Percentiles rank a stretch among this genome's conserved stretches.
These are phyloP conservation scores for Sylvia atricapilla DNA, from an alignment of 2,113 vertebrate species.

Conservation along the genomic window DNA sequence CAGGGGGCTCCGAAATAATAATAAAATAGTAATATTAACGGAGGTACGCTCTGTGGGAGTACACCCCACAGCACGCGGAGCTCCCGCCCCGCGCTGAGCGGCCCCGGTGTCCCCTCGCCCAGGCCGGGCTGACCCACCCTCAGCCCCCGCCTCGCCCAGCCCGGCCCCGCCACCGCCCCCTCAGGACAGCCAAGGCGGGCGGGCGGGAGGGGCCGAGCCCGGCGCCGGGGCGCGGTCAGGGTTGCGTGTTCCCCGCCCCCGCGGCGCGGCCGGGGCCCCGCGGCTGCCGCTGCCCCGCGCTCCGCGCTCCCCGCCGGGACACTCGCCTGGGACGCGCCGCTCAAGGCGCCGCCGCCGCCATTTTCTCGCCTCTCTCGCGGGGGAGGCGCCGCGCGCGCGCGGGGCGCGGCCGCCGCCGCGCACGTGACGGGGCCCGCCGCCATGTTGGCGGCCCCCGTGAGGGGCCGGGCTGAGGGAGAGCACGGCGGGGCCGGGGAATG, in stretches of 20 bases:
- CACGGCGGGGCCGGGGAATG: accelerated
- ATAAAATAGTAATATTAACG: not conserved
- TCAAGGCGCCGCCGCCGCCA: conserved; percentile 70
- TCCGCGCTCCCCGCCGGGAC: not conserved
- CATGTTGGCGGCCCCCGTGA: not conserved
- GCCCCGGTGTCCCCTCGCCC: not conserved
- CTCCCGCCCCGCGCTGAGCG: not conserved
- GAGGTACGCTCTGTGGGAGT: not conserved
- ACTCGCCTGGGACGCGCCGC: not conserved
- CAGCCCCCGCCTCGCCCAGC: not conserved
- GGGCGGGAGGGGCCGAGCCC: not conserved
- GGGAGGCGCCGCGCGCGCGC: conserved; percentile 69
- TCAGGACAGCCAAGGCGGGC: not conserved
- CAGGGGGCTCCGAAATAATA: not conserved
- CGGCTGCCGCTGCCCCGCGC: no score
- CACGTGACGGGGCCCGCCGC: not conserved
- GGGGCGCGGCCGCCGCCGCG: not conserved
- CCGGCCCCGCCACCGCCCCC: not conserved
- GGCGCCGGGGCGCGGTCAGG: not conserved
- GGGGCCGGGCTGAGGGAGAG: accelerated
- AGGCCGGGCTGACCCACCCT: not conserved
- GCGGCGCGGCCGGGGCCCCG: not conserved
- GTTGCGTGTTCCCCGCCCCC: not conserved
- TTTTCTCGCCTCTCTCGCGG: conserved; percentile 77
- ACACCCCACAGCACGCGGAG: accelerated